These are phyloP conservation scores for Knipowitschia caucasica DNA, from an alignment of 2,797 vertebrate species.

Conservation along the genomic window DNA sequence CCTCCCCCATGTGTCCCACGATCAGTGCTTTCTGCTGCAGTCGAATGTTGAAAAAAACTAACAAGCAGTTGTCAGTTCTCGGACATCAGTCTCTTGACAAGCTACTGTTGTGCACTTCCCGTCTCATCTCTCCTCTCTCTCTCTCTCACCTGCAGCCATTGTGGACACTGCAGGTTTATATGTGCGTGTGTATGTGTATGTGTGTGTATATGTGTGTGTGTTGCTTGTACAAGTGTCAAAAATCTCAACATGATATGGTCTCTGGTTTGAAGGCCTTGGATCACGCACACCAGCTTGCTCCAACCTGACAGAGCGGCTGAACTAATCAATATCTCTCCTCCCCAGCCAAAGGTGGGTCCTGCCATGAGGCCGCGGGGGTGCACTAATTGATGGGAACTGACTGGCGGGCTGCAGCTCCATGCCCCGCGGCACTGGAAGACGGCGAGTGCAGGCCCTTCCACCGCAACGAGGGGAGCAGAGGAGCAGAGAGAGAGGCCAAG, in stretches of 20 bases:
- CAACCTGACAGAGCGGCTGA: constrained; percentile 93
- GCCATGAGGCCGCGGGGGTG: constrained; percentile 78
- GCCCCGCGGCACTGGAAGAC: constrained; percentile 86
- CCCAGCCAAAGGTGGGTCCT: constrained; percentile 81
- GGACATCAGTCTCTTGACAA: constrained; percentile 82
- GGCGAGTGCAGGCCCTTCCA: constrained; percentile 66
- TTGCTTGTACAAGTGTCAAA: constrained; percentile 72
- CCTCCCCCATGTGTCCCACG: constrained; percentile 33
- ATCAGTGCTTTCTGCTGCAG: constrained; percentile 64
- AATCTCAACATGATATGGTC: constrained; percentile 85
- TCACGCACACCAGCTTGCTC: constrained; percentile 85
- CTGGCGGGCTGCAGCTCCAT: constrained; percentile 81
- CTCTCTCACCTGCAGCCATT: constrained; percentile 73
- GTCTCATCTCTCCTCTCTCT: constrained; percentile 75
- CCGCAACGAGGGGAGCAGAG: constrained; percentile 67
- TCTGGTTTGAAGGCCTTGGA: constrained; percentile 86
- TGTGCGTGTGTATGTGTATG: constrained; percentile 68
- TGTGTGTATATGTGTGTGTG: constrained; percentile 48
- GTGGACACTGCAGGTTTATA: constrained; percentile 51
- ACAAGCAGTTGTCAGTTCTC: constrained; percentile 91
- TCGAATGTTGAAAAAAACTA: constrained; percentile 81
- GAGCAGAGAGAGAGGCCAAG: constrained; percentile 81
- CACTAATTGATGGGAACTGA: constrained; percentile 96
- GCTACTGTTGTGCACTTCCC: constrained; percentile 85
- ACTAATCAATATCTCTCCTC: constrained; percentile 92